Percentiles rank a stretch among this genome's conserved stretches.
Evolutionary conservation across 2,797 vertebrate genomes (phyloP).

Genomic region (Aulostomus chinensis): DNA sequence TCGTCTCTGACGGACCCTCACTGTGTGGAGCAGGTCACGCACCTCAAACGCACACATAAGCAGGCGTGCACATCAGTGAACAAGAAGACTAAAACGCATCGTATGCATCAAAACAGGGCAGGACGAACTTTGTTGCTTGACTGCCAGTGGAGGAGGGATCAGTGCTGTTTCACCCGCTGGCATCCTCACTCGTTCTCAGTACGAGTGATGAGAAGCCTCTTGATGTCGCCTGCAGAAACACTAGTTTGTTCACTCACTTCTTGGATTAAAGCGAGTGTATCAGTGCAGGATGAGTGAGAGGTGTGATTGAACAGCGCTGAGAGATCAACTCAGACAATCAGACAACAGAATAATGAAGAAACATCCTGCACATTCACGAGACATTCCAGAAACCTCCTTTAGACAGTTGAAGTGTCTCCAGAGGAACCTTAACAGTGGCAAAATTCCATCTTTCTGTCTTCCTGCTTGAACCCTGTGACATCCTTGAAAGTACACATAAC

Average conservation of each 20-base stretch:
- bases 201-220: slow-evolving; percentile 26
- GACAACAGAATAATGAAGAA: too few relatives aligned
- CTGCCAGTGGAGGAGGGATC: slow-evolving; percentile 29
- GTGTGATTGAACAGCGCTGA: slow-evolving; percentile 6
- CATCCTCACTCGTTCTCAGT: slow-evolving; percentile 43
- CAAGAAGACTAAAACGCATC: slow-evolving; percentile 13
- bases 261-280: slow-evolving; percentile 11
- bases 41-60: slow-evolving; percentile 18
- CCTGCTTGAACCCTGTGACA: too few relatives aligned
- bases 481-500: too few relatives aligned
- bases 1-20: slow-evolving; percentile 21
- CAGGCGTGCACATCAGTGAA: slow-evolving; percentile 13
- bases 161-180: slow-evolving; percentile 28
- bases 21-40: slow-evolving; percentile 40
- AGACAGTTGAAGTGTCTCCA: too few relatives aligned
- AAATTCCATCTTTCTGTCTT: too few relatives aligned
- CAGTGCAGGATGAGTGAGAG: neutral
- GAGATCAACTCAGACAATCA: too few relatives aligned
- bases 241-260: slow-evolving; percentile 23
- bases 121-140: slow-evolving; percentile 17
- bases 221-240: slow-evolving; percentile 19
- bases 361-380: too few relatives aligned
- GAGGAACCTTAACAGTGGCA: too few relatives aligned
- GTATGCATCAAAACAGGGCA: slow-evolving; percentile 2
- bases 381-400: too few relatives aligned